Evolutionary conservation across 2,888 invertebrate species (phyloP), one percentile per base, ranked within the genome.

Genomic region (Melieria omissa): DNA sequence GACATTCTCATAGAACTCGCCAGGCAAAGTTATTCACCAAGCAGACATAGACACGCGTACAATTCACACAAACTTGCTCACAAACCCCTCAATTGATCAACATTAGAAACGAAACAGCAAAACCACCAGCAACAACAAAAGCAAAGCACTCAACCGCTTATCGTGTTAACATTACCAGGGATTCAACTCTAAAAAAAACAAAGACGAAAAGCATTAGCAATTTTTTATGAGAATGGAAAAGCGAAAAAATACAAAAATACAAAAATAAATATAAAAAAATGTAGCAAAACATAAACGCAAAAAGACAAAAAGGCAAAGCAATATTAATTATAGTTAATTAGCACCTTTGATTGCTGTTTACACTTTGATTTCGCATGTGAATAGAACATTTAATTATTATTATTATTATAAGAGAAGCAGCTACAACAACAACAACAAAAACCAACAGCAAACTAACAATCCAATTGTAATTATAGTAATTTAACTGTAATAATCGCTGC

Each of bases 281-380:
- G 46, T 44, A 65, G 41, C 14, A 52, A 65, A 65, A 16, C 12
- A 52, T 69, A 70, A 58, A 72, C 5, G 67, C 52, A 70, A 72
- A 54, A 75, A 71, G 73, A 42, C 1, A 67, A 75, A 71, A 73
- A 71, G 68, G 73, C 65, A 84, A 86, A 85, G 84, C 84, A 84
- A 84, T 84, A 84, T 85, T 86, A 85, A 85, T 84, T 85, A 82
- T 85, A 85, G 85, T 83, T 85, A 84, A 83, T 85, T 82, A 85
- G 80, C 78, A 80, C 61, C 54, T 46, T 58, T 65, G 45, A 58
- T 67, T 68, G 68, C 70, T 72, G 52, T 74, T 73, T 63, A 65
- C 62, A 65, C 55, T 61, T 61, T 9, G 42, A 60, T 41, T 61
- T 5, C 14, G 10, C 14, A 9, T 61, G 44, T 44, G 44, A 42